Percentiles rank a stretch among this genome's conserved stretches.
These are phyloP conservation scores for Ephestia elutella DNA, from an alignment of 1,140 invertebrate genomes.

Conservation along the genomic window DNA sequence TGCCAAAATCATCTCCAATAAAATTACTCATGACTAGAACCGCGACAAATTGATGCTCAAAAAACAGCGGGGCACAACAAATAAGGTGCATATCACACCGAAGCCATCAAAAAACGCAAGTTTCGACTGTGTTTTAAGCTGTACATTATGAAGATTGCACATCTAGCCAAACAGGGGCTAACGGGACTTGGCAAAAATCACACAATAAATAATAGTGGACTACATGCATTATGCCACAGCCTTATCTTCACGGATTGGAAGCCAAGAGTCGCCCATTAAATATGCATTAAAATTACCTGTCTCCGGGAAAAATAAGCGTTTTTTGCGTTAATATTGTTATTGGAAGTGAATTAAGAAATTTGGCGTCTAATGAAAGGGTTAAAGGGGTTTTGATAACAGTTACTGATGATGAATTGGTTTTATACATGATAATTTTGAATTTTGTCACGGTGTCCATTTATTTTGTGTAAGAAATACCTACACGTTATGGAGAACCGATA, in stretches of 20 bases:
- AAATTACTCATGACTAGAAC: neutral
- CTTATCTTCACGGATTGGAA: slow-evolving; percentile 73
- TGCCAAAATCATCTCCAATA: too few relatives aligned
- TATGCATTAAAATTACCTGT: slow-evolving; percentile 74
- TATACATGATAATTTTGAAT: neutral
- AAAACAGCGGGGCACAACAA: neutral
- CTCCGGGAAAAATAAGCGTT: slow-evolving; percentile 61
- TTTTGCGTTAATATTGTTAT: slow-evolving; percentile 32
- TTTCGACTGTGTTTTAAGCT: slow-evolving; percentile 36
- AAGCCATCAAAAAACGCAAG: neutral
- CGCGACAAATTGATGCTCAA: neutral
- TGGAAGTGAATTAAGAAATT: slow-evolving; percentile 36
- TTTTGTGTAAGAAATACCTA: neutral
- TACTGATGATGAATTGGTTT: neutral
- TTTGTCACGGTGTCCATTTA: neutral
- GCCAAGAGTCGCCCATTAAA: slow-evolving; percentile 72
- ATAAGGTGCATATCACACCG: neutral
- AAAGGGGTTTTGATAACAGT: neutral
- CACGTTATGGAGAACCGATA: too few relatives aligned
- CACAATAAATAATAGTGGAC: slow-evolving; percentile 71
- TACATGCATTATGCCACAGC: slow-evolving; percentile 70
- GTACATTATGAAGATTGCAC: slow-evolving; percentile 72
- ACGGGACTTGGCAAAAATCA: slow-evolving; percentile 69
- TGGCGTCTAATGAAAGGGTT: neutral
- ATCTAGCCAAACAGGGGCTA: slow-evolving; percentile 64